Conservation (phyloP, 2,113 vertebrate genomes). For the Chaenogobius annularis region DNA sequence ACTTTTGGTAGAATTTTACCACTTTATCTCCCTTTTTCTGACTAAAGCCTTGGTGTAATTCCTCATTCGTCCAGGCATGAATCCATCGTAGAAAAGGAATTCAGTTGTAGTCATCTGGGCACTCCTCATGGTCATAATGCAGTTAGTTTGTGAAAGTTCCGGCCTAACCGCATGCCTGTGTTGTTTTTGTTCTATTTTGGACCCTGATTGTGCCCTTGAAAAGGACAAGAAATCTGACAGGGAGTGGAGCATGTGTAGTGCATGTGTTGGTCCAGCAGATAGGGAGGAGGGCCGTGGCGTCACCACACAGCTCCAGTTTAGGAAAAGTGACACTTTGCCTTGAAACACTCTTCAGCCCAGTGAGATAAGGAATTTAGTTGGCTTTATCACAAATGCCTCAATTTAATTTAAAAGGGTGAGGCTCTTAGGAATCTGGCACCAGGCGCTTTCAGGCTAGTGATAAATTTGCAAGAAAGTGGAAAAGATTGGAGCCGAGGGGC, state of each 20-base stretch:
- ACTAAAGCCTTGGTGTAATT: too few species aligned
- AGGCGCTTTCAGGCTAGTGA: constrained; percentile 88
- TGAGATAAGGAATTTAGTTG: constrained; percentile 99
- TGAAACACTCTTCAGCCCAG: constrained; percentile 90
- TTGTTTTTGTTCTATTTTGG: constrained; percentile 74
- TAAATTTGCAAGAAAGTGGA: constrained; percentile 88
- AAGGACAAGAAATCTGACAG: constrained; percentile 66
- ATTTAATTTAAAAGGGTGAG: constrained; percentile 99
- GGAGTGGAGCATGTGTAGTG: constrained; percentile 35
- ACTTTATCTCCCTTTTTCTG: too few species aligned
- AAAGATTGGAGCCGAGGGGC: constrained; percentile 74
- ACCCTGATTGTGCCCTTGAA: constrained; percentile 68
- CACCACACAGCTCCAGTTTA: constrained; percentile 70
- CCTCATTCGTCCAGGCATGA: too few species aligned
- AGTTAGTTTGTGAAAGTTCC: constrained; percentile 21
- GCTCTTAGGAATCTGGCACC: constrained; percentile 86
- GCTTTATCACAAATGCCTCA: constrained; percentile 99
- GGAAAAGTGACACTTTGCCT: constrained; percentile 87
- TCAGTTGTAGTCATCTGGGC: too few species aligned
- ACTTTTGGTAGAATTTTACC: too few species aligned
- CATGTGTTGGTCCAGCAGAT: constrained; percentile 35
- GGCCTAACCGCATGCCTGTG: constrained; percentile 43
- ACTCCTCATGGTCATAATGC: neutral
- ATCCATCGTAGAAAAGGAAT: too few species aligned
- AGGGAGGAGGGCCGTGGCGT: constrained; percentile 51